A percentile compares a stretch with the other conserved stretches of the same genome.
phyloP scores from a whole-genome alignment of 2,888 invertebrate species.

The Neuroscelio doddi region DNA sequence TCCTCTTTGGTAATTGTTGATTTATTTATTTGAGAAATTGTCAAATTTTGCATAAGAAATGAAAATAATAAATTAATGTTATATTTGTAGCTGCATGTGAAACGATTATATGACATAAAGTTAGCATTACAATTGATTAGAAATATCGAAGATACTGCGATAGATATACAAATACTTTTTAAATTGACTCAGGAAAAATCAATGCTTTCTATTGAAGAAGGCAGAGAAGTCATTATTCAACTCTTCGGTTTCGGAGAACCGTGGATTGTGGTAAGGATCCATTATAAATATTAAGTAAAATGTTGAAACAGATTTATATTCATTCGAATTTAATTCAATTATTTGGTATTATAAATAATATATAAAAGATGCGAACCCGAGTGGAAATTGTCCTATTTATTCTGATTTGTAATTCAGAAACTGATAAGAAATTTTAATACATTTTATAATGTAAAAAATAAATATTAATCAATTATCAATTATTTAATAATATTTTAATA shows the following conservation, averaged over 20 bases:
- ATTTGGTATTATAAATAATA: too few species aligned
- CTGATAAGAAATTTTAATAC: too few species aligned
- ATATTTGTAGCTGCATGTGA: conserved; percentile 44
- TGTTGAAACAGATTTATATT: neutral
- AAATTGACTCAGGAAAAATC: conserved; percentile 42
- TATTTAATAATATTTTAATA: too few species aligned
- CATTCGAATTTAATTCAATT: too few species aligned
- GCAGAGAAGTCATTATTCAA: conserved; percentile 44
- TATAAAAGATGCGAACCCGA: too few species aligned
- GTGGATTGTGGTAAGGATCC: conserved; percentile 48
- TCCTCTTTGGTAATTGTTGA: conserved; percentile 50
- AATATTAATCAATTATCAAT: too few species aligned
- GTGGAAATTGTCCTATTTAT: too few species aligned
- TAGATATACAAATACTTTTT: conserved; percentile 37
- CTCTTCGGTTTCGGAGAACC: conserved; percentile 47
- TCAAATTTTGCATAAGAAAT: neutral
- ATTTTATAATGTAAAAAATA: too few species aligned
- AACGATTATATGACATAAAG: conserved; percentile 48
- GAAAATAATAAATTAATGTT: conserved; percentile 14
- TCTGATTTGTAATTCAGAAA: too few species aligned
- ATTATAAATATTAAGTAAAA: neutral
- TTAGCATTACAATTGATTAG: conserved; percentile 39
- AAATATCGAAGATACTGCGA: conserved; percentile 18
- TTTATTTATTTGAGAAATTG: conserved; percentile 6
- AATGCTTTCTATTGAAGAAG: conserved; percentile 43